phyloP scores from a whole-genome alignment of 2,797 vertebrate genomes.

The Emydoidea blandingii region DNA sequence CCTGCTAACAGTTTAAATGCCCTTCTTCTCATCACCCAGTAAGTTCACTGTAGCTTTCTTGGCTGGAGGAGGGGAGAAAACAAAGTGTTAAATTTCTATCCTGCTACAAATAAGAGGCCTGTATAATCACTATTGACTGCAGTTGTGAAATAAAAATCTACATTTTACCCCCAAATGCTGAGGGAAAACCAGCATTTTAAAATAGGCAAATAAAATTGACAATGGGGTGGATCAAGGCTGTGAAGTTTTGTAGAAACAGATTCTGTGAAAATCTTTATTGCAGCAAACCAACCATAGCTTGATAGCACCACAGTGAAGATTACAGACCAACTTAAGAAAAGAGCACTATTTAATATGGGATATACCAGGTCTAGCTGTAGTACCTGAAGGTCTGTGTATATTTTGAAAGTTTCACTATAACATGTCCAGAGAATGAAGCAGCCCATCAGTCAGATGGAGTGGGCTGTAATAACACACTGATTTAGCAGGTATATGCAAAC shows the following conservation, averaged over 20 bases:
- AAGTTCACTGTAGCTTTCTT: conserved; percentile 94
- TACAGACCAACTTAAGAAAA: neutral
- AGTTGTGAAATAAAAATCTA: neutral
- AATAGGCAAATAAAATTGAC: neutral
- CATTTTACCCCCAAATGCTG: neutral
- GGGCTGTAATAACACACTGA: neutral
- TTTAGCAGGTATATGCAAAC: neutral
- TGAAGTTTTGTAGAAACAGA: neutral
- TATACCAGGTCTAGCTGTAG: neutral
- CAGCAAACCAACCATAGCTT: neutral
- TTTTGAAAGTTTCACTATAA: neutral
- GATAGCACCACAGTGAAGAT: neutral
- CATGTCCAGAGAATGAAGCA: neutral
- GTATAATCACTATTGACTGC: neutral
- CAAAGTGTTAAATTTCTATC: conserved; percentile 15
- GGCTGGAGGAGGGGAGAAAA: conserved; percentile 79
- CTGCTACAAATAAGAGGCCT: neutral
- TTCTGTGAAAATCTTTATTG: neutral
- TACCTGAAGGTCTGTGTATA: neutral
- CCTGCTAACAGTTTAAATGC: conserved; percentile 78
- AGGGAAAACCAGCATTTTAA: neutral
- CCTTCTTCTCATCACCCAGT: conserved; percentile 96
- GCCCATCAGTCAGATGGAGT: neutral
- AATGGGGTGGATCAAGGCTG: neutral
- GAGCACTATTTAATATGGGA: neutral